These are phyloP conservation scores for Isoperla grammatica DNA, from an alignment of 2,888 invertebrate genomes.

Conservation along the genomic window DNA sequence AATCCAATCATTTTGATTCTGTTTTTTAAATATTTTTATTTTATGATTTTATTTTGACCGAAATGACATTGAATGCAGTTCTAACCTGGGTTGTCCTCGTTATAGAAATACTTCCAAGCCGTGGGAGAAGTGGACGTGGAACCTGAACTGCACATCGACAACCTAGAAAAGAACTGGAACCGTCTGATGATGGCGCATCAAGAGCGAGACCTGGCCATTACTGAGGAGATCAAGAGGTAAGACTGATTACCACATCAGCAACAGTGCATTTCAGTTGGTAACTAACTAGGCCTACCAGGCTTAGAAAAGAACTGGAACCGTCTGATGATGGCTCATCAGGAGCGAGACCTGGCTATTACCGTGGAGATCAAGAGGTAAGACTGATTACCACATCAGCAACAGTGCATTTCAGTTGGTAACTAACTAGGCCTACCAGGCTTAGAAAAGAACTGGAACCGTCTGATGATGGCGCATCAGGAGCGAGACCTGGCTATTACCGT, in stretches of 20 bases:
- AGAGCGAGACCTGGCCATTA: constrained; percentile 84
- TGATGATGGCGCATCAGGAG: constrained; percentile 85
- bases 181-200: constrained; percentile 81
- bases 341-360: constrained; percentile 82
- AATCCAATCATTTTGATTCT: too few relatives aligned
- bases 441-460: constrained; percentile 82
- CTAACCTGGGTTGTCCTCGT: constrained; percentile 19
- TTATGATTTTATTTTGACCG: too few relatives aligned
- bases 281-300: too few relatives aligned
- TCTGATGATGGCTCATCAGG: constrained; percentile 81
- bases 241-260: too few relatives aligned
- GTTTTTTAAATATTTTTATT: too few relatives aligned
- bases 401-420: too few relatives aligned
- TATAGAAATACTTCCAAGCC: constrained; percentile 76
- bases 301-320: constrained; percentile 86
- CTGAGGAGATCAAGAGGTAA: constrained; percentile 79
- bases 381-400: too few relatives aligned
- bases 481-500: constrained; percentile 85
- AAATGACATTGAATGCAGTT: too few relatives aligned
- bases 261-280: too few relatives aligned
- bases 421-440: too few relatives aligned
- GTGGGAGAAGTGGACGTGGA: constrained; percentile 86
- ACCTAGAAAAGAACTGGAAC: constrained; percentile 84
- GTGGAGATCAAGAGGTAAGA: constrained; percentile 75
- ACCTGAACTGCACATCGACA: constrained; percentile 77